Evolutionary conservation across 2,113 vertebrate genomes (phyloP).

Genomic region (Spea bombifrons): DNA sequence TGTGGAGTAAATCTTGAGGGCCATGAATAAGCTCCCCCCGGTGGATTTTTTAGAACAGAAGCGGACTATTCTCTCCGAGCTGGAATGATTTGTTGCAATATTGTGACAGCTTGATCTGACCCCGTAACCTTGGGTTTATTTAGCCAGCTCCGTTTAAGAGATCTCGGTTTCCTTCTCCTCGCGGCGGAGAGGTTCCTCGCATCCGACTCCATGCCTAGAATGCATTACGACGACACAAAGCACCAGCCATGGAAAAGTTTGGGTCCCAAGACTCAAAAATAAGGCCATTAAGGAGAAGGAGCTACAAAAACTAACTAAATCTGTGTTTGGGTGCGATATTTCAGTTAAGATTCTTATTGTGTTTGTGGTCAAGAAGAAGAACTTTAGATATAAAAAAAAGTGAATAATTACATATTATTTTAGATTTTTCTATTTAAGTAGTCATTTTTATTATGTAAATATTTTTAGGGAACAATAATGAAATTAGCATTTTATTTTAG

Average conservation of each 20-base stretch:
- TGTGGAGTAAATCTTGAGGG: slow-evolving; percentile 27
- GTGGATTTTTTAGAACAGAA: slow-evolving; percentile 16
- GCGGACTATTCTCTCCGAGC: slow-evolving; percentile 4
- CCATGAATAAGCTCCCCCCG: slow-evolving; percentile 26
- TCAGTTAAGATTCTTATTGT: too few species aligned
- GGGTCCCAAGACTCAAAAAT: background rate
- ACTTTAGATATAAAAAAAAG: too few species aligned
- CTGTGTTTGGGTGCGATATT: too few species aligned
- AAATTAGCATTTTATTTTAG: too few species aligned
- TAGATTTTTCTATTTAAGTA: too few species aligned
- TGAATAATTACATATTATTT: too few species aligned
- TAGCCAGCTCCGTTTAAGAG: background rate
- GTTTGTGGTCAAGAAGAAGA: too few species aligned
- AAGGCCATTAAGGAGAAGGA: background rate
- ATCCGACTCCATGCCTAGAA: too few species aligned
- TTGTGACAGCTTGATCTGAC: slow-evolving; percentile 42
- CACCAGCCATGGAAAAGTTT: background rate
- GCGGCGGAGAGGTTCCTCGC: too few species aligned
- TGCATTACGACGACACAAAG: background rate
- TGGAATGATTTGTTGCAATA: slow-evolving; percentile 32
- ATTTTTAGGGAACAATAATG: too few species aligned
- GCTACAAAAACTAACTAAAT: too few species aligned
- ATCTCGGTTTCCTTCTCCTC: slow-evolving; percentile 8
- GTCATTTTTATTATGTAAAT: too few species aligned
- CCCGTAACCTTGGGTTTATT: slow-evolving; percentile 7